Conservation (phyloP, 2,888 invertebrate species). For the Dicyrtomina minuta region DNA sequence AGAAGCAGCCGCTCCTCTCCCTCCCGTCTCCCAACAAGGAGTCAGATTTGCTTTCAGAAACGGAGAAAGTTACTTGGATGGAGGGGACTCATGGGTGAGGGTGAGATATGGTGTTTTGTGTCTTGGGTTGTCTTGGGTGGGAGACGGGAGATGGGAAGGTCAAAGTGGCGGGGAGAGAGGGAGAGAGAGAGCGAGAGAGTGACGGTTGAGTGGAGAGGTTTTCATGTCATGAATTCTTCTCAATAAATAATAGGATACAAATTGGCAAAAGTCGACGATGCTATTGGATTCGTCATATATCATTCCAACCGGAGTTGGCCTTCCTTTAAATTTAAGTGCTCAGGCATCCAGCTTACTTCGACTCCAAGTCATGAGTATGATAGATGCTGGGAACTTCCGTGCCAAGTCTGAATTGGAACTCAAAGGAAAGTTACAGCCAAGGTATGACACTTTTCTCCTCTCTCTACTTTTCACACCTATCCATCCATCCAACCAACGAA, state of each 20-base stretch:
- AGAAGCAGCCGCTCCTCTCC: neutral
- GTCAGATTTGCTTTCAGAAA: neutral
- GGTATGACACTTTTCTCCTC: constrained; percentile 59
- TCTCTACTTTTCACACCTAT: constrained; percentile 2
- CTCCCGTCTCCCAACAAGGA: neutral
- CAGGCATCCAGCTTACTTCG: constrained; percentile 67
- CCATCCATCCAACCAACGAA: neutral
- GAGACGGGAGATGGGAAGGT: constrained; percentile 5
- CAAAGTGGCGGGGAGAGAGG: neutral
- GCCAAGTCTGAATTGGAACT: constrained; percentile 68
- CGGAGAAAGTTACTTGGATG: neutral
- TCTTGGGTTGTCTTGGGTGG: neutral
- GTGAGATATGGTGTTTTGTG: neutral
- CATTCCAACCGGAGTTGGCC: constrained; percentile 78
- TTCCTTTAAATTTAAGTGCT: constrained; percentile 80
- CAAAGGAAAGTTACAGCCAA: constrained; percentile 77
- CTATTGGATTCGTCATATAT: constrained; percentile 86
- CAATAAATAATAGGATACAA: constrained; percentile 65
- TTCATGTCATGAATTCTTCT: constrained; percentile 40
- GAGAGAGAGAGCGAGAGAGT: neutral
- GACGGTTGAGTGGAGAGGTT: constrained; percentile 28
- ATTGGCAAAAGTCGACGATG: constrained; percentile 79
- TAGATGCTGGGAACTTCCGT: constrained; percentile 73
- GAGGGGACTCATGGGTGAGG: constrained; percentile 1
- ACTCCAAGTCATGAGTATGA: constrained; percentile 70